Percentiles rank a stretch among this genome's conserved stretches.
These are phyloP conservation scores for Hydrozoanthus tunicans DNA, from an alignment of 64 coral and sea anemone species.

Conservation along the genomic window DNA sequence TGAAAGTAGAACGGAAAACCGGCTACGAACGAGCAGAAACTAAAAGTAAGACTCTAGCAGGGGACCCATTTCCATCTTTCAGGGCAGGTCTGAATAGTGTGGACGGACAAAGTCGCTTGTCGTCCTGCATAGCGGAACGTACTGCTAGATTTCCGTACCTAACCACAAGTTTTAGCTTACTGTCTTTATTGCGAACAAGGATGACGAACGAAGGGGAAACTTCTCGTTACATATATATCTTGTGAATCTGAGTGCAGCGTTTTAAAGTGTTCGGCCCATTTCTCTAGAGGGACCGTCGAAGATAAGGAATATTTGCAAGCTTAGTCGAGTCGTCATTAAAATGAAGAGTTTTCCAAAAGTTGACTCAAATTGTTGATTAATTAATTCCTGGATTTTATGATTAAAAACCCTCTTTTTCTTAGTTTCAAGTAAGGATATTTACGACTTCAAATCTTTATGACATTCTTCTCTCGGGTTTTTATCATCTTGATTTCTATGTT, in stretches of 20 bases:
- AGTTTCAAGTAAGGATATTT: background rate
- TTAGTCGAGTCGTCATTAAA: slow-evolving; percentile 21
- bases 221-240: background rate
- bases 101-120: no score
- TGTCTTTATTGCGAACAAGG: no score
- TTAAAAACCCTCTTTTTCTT: slow-evolving; percentile 44
- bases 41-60: no score
- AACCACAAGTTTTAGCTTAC: no score
- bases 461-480: background rate
- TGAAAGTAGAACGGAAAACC: no score
- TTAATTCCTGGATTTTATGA: slow-evolving; percentile 20
- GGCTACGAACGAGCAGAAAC: no score
- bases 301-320: slow-evolving; percentile 26
- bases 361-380: slow-evolving; percentile 4
- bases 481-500: background rate
- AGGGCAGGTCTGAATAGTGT: no score
- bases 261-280: slow-evolving; percentile 48
- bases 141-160: no score
- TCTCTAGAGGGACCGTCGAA: slow-evolving; percentile 42
- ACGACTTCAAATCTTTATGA: background rate
- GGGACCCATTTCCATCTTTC: no score
- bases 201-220: no score
- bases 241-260: slow-evolving; percentile 52
- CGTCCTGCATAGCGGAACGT: no score
- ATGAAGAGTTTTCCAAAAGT: slow-evolving; percentile 54